phyloP scores from a whole-genome alignment of 37 sponge, comb jelly and placozoan genomes.

The Chondrilla cf. caribensis region DNA sequence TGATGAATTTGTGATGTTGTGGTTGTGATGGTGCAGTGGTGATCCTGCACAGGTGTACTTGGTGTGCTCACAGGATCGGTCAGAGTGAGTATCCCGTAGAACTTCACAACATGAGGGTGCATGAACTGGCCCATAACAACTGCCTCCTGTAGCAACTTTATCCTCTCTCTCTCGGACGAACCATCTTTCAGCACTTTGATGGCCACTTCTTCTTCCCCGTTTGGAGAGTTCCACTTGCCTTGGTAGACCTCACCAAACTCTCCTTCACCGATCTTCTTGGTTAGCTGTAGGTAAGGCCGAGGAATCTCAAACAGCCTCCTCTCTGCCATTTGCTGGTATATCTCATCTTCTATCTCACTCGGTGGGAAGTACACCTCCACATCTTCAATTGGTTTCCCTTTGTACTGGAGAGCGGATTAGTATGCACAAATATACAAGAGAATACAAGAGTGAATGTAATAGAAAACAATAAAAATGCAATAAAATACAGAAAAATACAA shows the following conservation, averaged over 20 bases:
- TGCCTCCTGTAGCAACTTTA: conserved; percentile 2
- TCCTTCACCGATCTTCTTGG: not conserved
- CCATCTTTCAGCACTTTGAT: not conserved
- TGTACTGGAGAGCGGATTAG: not conserved
- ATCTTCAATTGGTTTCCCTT: not conserved
- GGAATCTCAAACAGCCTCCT: conserved; percentile 8
- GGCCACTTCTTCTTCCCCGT: not conserved
- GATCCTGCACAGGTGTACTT: not conserved
- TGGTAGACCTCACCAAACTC: conserved; percentile 19
- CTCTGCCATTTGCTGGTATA: conserved; percentile 22
- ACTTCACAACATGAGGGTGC: conserved; percentile 12
- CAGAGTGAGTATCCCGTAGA: conserved; percentile 5
- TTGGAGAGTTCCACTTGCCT: not conserved
- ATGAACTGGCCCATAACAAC: conserved; percentile 7
- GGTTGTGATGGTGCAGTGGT: too few relatives aligned
- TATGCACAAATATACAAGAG: not conserved
- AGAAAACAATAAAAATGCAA: too few relatives aligned
- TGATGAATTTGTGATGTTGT: too few relatives aligned
- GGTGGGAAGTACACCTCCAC: conserved; percentile 16
- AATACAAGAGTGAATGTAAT: not conserved
- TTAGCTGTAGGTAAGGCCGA: not conserved
- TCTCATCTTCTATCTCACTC: conserved; percentile 26
- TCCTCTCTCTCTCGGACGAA: not conserved
- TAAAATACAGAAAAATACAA: too few relatives aligned
- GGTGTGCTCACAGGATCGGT: conserved; percentile 7